These are phyloP conservation scores for Tinea pellionella DNA, from an alignment of 2,888 invertebrate species.

Conservation along the genomic window DNA sequence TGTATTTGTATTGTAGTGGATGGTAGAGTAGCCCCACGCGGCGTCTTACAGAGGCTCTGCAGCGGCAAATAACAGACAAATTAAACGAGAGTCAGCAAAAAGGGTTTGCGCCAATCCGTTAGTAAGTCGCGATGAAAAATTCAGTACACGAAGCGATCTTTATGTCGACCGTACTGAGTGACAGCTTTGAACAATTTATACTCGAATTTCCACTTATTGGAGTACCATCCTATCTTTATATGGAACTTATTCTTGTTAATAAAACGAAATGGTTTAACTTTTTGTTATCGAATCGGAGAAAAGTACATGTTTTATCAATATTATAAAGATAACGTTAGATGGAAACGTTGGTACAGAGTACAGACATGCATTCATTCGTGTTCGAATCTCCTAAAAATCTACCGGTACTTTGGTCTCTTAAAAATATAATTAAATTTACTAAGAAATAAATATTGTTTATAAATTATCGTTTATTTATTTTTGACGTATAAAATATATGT, in stretches of 20 bases:
- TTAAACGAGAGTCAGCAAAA: constrained; percentile 34
- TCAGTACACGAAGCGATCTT: constrained; percentile 36
- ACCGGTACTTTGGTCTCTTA: too few species aligned
- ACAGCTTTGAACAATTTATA: constrained; percentile 9
- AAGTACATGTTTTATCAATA: too few species aligned
- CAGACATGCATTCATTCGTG: too few species aligned
- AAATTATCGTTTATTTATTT: too few species aligned
- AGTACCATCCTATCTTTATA: constrained; percentile 1
- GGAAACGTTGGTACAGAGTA: too few species aligned
- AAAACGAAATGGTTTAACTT: background rate
- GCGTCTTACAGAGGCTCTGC: constrained; percentile 24
- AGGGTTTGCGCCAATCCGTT: constrained; percentile 21
- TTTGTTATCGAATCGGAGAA: too few species aligned
- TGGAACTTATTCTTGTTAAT: background rate
- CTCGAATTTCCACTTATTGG: constrained; percentile 6
- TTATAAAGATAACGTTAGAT: too few species aligned
- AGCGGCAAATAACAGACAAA: constrained; percentile 52
- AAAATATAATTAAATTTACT: too few species aligned
- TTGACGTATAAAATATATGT: too few species aligned
- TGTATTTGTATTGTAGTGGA: background rate
- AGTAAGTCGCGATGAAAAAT: constrained; percentile 29
- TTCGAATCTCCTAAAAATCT: too few species aligned
- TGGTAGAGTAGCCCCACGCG: constrained; percentile 15
- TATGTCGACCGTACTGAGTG: constrained; percentile 23
- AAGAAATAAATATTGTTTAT: too few species aligned